phyloP scores from a whole-genome alignment of 2,113 vertebrate species.

The Todiramphus saurophagus region DNA sequence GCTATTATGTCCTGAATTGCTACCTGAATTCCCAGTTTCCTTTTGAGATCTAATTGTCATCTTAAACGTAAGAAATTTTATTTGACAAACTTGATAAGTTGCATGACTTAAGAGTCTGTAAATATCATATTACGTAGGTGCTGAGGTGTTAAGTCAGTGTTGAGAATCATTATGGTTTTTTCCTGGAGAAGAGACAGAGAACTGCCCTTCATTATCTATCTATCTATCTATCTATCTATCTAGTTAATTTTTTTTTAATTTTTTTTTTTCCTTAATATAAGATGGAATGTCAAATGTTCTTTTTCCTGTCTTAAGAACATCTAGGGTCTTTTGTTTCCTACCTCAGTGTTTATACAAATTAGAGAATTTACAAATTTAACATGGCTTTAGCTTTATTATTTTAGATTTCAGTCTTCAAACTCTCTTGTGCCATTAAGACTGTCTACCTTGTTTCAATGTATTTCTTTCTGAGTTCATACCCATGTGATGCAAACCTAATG shows the following conservation, averaged over 20 bases:
- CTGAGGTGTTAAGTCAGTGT: neutral
- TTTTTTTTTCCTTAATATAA: neutral
- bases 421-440: neutral
- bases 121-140: accelerated
- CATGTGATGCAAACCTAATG: neutral
- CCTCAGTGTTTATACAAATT: neutral
- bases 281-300: neutral
- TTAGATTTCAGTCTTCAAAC: neutral
- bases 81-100: neutral
- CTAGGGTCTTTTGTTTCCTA: neutral
- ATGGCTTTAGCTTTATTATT: neutral
- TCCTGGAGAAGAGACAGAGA: neutral
- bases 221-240: neutral
- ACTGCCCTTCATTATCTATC: neutral
- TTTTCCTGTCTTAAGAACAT: neutral
- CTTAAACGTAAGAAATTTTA: neutral
- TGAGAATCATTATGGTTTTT: neutral
- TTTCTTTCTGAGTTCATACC: neutral
- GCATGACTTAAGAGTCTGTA: neutral
- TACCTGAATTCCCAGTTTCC: neutral
- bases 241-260: neutral
- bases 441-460: neutral
- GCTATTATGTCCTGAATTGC: neutral
- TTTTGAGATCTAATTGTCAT: neutral
- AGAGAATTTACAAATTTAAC: neutral